These are phyloP conservation scores for Chymomyza caudatula DNA, from an alignment of 2,888 invertebrate species.

Conservation along the genomic window DNA sequence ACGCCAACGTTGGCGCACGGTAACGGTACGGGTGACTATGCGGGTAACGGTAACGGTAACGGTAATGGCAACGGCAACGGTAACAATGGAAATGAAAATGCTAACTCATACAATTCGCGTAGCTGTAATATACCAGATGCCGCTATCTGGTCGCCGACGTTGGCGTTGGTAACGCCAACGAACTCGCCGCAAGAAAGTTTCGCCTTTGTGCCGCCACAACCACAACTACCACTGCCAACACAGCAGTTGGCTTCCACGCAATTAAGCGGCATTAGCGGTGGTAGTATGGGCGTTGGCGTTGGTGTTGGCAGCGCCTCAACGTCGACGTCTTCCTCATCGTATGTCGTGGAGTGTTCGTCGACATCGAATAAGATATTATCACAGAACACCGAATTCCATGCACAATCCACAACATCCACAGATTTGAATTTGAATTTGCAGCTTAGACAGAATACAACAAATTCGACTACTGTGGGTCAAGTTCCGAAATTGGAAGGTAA, in stretches of 20 bases:
- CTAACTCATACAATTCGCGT: background rate
- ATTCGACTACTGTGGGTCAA: slow-evolving; percentile 37
- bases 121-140: background rate
- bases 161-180: slow-evolving; percentile 66
- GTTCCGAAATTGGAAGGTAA: slow-evolving; percentile 64
- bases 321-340: slow-evolving; percentile 43
- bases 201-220: slow-evolving; percentile 41
- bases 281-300: slow-evolving; percentile 35
- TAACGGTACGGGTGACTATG: slow-evolving; percentile 3
- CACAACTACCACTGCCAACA: background rate
- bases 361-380: slow-evolving; percentile 53
- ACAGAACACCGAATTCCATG: slow-evolving; percentile 57
- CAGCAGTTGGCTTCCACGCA: slow-evolving; percentile 3
- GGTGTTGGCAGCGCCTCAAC: slow-evolving; percentile 59
- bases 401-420: slow-evolving; percentile 62
- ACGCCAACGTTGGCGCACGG: background rate
- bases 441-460: slow-evolving; percentile 59
- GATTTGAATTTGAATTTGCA: slow-evolving; percentile 73
- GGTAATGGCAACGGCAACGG: slow-evolving; percentile 5
- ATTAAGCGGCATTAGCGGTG: too few relatives aligned
- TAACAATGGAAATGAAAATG: background rate
- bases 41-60: slow-evolving; percentile 14
- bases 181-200: slow-evolving; percentile 65
- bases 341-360: slow-evolving; percentile 58
- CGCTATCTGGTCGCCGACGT: slow-evolving; percentile 56